Base-by-base conservation (phyloP, 92 coral and sea anemone genomes). In the Epizoanthus rinbou region DNA sequence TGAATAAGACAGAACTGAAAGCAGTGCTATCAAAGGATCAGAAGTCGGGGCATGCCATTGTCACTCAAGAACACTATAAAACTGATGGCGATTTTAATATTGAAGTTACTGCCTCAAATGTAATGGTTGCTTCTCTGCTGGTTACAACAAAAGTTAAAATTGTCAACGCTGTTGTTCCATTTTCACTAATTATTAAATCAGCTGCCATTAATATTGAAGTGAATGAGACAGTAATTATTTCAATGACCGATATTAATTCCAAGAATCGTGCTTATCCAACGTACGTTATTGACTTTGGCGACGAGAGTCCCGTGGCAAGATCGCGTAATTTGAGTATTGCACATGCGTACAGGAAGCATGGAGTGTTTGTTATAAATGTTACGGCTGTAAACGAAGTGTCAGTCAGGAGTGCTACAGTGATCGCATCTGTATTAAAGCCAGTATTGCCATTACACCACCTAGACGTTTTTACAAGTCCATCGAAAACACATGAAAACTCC, bases 371-470 rank as follows among this genome's bases (percentile, higher is more conserved):
- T 3, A 85, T 89, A 24, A 89, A 86, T 65, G 74, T 91, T 31
- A 84, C 90, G 28, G 89, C 90, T 13, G 47, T 54, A 6, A 91
- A 88, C 66, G 85, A 78, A 23, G 90, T 91, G 3, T 91, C 92
- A 2, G 64, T 66, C 39, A 74, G 39, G 6, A 72, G 71, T 31
- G 83, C 85, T 23, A 54, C 25, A 57, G 52, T 72, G 16, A 1
- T 43, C 0, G 35, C 86, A 45, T 65, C 85, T 28, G 85, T 91
- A 11, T 73, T 84, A 67, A 81, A 80, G 70, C 85, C 83, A 74
- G 88, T 91, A 43, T 15, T 87, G 47, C 85, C 62, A 41, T 62
- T 91, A 6, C 37, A 84, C 14, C 82, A 87, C 24, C 76, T 86
- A 18, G 72, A 59, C 4, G 28, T 91, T n/a, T 57, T 69, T 13